Evolutionary conservation across 2,113 vertebrate species (phyloP).

Genomic region (Sciurus niger): DNA sequence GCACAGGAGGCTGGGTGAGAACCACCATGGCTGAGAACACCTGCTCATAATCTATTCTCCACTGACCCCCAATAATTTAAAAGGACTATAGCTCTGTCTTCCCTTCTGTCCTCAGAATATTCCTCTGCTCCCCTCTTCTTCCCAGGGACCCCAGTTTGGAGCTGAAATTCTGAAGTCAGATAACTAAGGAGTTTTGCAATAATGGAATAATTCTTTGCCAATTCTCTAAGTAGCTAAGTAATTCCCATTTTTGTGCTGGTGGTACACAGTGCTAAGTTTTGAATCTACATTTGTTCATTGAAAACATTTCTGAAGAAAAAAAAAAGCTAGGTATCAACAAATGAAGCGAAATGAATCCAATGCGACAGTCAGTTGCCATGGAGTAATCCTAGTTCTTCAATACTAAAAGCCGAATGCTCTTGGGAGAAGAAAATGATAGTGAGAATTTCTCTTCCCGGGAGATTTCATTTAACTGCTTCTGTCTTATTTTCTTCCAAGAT

Average conservation of each 20-base stretch:
- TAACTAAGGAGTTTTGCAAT: neutral
- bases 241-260: neutral
- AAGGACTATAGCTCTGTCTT: neutral
- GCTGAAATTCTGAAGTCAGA: neutral
- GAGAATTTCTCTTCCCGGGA: neutral
- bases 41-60: neutral
- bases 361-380: neutral
- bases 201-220: neutral
- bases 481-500: neutral
- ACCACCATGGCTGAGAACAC: neutral
- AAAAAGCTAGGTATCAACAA: slow-evolving; percentile 9
- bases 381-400: slow-evolving; percentile 26
- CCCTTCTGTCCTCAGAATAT: neutral
- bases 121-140: neutral
- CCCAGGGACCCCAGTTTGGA: neutral
- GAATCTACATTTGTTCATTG: neutral
- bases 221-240: neutral
- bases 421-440: slow-evolving; percentile 26
- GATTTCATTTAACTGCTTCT: slow-evolving; percentile 18
- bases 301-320: neutral
- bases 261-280: neutral
- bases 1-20: neutral
- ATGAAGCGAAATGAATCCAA: slow-evolving; percentile 16
- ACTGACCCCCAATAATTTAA: neutral
- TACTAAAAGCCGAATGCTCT: neutral